Conservation (phyloP, 2,113 vertebrate species). For the Prolemur simus region DNA sequence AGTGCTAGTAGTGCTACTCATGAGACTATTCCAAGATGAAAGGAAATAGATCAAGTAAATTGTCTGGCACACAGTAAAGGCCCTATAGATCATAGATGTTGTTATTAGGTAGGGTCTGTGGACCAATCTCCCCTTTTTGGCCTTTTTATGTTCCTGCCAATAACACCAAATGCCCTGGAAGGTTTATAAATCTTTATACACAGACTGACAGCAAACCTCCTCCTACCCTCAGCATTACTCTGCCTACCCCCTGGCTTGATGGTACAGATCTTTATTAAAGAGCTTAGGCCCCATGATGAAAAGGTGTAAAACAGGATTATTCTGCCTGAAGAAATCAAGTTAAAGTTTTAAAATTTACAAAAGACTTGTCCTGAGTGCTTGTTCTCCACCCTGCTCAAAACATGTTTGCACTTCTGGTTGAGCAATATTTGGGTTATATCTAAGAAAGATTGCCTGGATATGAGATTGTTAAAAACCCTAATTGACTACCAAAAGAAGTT, state of each 20-base stretch:
- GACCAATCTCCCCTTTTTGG: not conserved
- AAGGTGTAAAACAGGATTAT: not conserved
- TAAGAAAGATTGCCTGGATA: constrained; percentile 8
- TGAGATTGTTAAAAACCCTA: not conserved
- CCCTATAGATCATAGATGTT: not conserved
- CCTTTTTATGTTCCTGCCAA: not conserved
- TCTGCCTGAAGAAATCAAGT: not conserved
- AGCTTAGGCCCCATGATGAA: not conserved
- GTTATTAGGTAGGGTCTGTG: not conserved
- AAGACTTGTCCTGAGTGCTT: not conserved
- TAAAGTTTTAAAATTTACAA: not conserved
- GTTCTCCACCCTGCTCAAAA: constrained; percentile 8
- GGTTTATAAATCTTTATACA: not conserved
- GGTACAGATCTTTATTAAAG: not conserved
- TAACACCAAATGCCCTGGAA: not conserved
- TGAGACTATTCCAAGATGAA: not conserved
- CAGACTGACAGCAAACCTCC: not conserved
- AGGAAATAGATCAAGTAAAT: not conserved
- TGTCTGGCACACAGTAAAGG: not conserved
- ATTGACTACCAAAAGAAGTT: not conserved
- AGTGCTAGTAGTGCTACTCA: not conserved
- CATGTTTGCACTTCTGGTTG: not conserved
- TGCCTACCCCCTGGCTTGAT: not conserved
- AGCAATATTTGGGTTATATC: not conserved
- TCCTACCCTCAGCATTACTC: not conserved